Conservation (phyloP, 2,888 invertebrate genomes). For the Polydrusus tereticollis region DNA sequence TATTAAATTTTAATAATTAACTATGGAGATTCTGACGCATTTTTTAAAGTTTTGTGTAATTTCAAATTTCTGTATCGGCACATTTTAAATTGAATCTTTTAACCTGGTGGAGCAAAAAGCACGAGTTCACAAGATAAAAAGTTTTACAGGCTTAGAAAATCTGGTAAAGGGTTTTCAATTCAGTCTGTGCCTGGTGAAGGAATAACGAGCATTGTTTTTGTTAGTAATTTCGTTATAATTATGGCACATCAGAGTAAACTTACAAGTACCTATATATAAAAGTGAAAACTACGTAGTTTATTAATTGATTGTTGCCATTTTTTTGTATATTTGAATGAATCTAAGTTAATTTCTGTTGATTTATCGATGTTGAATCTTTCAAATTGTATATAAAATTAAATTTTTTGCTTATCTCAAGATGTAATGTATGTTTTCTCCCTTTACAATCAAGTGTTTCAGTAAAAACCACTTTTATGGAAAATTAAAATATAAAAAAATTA, state of each 20-base stretch:
- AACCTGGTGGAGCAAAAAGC: not conserved
- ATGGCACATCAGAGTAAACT: conserved; percentile 34
- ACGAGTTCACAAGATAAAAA: no score
- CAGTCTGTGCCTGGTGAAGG: not conserved
- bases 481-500: conserved; percentile 49
- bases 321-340: conserved; percentile 49
- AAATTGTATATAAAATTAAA: conserved; percentile 47
- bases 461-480: conserved; percentile 57
- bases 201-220: conserved; percentile 11
- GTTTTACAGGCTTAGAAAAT: not conserved
- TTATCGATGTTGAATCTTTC: conserved; percentile 48
- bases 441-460: conserved; percentile 58
- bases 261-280: conserved; percentile 29
- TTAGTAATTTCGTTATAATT: conserved; percentile 19
- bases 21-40: not conserved
- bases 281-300: conserved; percentile 33
- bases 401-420: conserved; percentile 55
- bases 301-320: conserved; percentile 45
- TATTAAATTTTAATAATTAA: no score
- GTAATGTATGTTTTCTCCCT: conserved; percentile 56
- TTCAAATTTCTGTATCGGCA: not conserved
- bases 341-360: conserved; percentile 52
- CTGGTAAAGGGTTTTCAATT: not conserved
- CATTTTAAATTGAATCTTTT: not conserved
- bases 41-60: conserved; percentile 7